A percentile compares a stretch with the other conserved stretches of the same genome.
Evolutionary conservation across 1,140 invertebrate species (phyloP).

Genomic region (Zaprionus taronus): DNA sequence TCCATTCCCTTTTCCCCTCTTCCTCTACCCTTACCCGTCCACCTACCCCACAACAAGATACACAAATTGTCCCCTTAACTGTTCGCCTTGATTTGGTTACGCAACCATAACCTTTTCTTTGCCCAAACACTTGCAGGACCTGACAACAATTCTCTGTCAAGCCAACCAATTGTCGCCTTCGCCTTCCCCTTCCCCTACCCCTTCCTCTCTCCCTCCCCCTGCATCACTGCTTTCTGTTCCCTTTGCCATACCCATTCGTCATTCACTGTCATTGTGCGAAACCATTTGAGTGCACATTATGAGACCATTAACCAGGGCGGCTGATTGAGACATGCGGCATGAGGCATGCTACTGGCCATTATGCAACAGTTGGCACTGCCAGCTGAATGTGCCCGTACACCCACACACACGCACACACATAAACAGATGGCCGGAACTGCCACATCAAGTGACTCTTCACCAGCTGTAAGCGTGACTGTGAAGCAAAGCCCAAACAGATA

Average conservation of each 20-base stretch:
- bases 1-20: background rate
- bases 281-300: conserved; percentile 33
- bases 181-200: too few relatives aligned
- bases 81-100: conserved; percentile 10
- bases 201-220: background rate
- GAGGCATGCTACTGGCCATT: conserved; percentile 14
- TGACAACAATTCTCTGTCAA: conserved; percentile 24
- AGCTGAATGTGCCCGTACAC: background rate
- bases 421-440: background rate
- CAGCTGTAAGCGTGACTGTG: background rate
- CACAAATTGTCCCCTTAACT: background rate
- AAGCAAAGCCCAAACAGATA: background rate
- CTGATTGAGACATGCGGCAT: conserved; percentile 29
- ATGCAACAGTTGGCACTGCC: conserved; percentile 29
- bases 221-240: too few relatives aligned
- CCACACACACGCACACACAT: background rate
- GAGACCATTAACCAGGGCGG: conserved; percentile 23
- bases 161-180: conserved; percentile 2
- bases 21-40: too few relatives aligned
- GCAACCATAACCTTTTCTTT: conserved; percentile 37
- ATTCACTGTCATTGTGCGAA: conserved; percentile 15
- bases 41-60: too few relatives aligned
- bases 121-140: conserved; percentile 10
- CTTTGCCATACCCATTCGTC: background rate
- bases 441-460: background rate